phyloP scores from a whole-genome alignment of 2,113 vertebrate genomes.

The Grammomys surdaster region DNA sequence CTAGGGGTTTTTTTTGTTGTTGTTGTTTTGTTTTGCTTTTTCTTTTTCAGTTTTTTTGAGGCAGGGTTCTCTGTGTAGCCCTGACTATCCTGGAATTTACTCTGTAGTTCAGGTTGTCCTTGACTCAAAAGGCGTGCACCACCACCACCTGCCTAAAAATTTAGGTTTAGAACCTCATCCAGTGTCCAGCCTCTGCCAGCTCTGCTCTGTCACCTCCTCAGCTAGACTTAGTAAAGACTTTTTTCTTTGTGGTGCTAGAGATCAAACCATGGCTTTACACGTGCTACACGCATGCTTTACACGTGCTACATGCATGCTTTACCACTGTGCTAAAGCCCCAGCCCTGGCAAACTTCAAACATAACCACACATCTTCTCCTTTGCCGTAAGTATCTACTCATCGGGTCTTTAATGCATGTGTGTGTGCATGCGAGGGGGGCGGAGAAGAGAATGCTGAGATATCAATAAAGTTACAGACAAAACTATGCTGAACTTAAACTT shows the following conservation, averaged over 20 bases:
- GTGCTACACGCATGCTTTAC: neutral
- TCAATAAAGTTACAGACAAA: constrained; percentile 26
- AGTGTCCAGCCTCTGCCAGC: neutral
- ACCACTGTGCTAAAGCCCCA: neutral
- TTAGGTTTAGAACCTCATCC: constrained; percentile 19
- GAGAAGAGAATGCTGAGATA: neutral
- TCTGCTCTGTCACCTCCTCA: neutral
- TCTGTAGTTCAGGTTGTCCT: too few species aligned
- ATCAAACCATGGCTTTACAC: neutral
- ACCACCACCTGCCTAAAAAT: neutral
- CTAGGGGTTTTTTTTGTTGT: too few species aligned
- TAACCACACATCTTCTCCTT: neutral
- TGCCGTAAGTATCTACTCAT: neutral
- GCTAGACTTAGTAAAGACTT: neutral
- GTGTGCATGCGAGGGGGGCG: too few species aligned
- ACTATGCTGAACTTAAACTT: constrained; percentile 21
- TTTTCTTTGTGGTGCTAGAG: neutral
- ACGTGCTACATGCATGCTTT: too few species aligned
- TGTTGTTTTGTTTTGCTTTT: too few species aligned
- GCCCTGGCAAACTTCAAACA: neutral
- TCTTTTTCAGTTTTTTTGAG: too few species aligned
- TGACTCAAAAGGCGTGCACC: too few species aligned
- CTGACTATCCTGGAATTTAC: too few species aligned
- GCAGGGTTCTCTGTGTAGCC: too few species aligned
- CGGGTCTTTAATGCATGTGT: neutral